A percentile compares a stretch with the other conserved stretches of the same genome.
Evolutionary conservation across 2,113 vertebrate species (phyloP).

Genomic region (Butastur rufipennis): DNA sequence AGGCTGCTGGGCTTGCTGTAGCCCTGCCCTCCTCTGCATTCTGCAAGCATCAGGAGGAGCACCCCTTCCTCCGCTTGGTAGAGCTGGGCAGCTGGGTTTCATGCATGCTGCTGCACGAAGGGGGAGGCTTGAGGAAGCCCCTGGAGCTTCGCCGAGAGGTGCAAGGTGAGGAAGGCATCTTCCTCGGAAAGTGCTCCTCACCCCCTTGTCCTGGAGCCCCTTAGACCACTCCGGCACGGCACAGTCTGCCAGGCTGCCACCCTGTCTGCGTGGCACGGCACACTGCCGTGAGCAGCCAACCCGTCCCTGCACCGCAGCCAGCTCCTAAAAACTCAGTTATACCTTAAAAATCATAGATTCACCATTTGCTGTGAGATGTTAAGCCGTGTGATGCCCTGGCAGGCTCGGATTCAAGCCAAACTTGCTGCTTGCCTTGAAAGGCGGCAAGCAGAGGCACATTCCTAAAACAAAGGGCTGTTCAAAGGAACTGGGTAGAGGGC

Average conservation of each 20-base stretch:
- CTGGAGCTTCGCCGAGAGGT: not conserved
- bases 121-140: fast-evolving
- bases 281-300: not conserved
- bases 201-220: fast-evolving
- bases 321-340: not conserved
- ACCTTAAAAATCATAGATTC: not conserved
- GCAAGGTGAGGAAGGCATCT: too few species aligned
- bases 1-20: not conserved
- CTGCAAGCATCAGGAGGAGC: too few species aligned
- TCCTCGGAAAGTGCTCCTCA: not conserved
- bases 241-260: not conserved
- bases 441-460: fast-evolving
- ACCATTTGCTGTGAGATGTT: not conserved
- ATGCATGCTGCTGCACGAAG: fast-evolving
- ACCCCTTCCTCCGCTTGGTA: not conserved
- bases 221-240: fast-evolving
- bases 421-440: not conserved
- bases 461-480: not conserved
- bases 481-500: not conserved
- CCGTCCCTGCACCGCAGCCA: fast-evolving
- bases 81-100: not conserved
- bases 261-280: not conserved
- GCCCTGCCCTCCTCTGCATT: not conserved
- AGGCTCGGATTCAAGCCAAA: not conserved
- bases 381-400: not conserved